Evolutionary conservation across 2,797 vertebrate genomes (phyloP), one percentile per base, ranked within the genome.

Genomic region (Syncerus caffer): DNA sequence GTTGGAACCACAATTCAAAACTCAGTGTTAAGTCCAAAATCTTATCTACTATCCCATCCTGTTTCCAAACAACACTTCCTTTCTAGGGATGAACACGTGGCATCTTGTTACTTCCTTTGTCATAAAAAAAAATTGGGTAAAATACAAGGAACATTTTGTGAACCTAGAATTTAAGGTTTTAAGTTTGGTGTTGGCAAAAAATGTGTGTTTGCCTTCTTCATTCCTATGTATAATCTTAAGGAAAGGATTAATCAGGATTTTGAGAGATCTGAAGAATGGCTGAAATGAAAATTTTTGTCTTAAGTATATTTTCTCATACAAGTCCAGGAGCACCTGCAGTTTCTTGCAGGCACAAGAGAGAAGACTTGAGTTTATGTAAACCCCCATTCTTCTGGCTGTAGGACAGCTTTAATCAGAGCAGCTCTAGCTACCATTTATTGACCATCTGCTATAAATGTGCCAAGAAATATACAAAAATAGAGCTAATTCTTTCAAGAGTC

Each of bases 231-330:
- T 21, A 53, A 85, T 83, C 23, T 31, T 82, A 78, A 88, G 78
- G 60, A 92, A 93, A 98, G n/a, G 53, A 95, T 64, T 86, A 57
- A 92, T 91, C 34, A 90, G 38, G 82, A 90, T 85, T 97, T 96
- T 76, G 42, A 93, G 60, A 91, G 17, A 38, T 86, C 51, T 95
- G 53, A 95, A 88, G 62, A 96, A 96, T 92, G 82, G 5, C 42
- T 93, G 93, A 96, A 96, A 97, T 89, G 55, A 95, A 97, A 90
- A 12, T 83, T 89, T 96, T 88, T 82, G 45, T 47, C 42, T 88
- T 92, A 93, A 60, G 96, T 97, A 58, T 85, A 95, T 92, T 96
- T 96, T 96, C 55, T 86, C 57, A 83, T 86, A 45, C 27, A 94
- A 85, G 58, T 38, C 45, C 71, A 94, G 86, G 57, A 97, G 74